Evolutionary conservation across 2,113 vertebrate species (phyloP).

Genomic region (Boulengeromyrus knoepffleri): DNA sequence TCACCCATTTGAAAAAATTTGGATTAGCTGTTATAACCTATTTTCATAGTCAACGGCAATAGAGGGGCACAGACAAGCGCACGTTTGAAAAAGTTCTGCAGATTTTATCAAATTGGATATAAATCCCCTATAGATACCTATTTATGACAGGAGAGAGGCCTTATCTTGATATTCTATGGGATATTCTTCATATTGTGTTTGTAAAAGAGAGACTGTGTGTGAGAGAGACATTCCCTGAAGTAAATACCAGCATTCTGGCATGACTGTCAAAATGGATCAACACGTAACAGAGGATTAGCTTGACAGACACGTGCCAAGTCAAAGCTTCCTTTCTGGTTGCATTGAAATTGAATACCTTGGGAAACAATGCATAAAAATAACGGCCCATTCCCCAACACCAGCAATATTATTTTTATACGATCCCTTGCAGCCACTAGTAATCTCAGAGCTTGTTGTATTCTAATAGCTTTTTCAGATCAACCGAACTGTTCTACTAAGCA

Average conservation of each 20-base stretch:
- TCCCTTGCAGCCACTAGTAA: not conserved
- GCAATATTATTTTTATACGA: not conserved
- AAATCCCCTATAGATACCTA: not conserved
- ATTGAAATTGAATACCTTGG: not conserved
- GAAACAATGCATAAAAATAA: not conserved
- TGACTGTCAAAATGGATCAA: not conserved
- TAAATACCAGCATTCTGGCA: slow-evolving; percentile 7
- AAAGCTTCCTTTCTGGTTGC: not conserved
- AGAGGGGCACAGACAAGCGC: not conserved
- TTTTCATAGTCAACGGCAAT: not conserved
- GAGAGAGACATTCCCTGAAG: not conserved
- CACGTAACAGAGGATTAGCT: not conserved
- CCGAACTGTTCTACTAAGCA: not conserved
- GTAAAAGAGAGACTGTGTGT: not conserved
- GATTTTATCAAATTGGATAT: not conserved
- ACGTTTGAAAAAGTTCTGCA: not conserved
- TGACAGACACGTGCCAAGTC: slow-evolving; percentile 1
- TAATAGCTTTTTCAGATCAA: not conserved
- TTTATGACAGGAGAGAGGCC: not conserved
- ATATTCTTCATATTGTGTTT: not conserved
- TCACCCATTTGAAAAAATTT: not conserved
- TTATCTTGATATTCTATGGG: not conserved
- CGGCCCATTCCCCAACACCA: not conserved
- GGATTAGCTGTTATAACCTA: not conserved
- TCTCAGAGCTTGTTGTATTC: not conserved